A percentile compares a stretch with the other conserved stretches of the same genome.
Conservation (phyloP, 2,113 vertebrate genomes). For the Scartelaos histophorus region DNA sequence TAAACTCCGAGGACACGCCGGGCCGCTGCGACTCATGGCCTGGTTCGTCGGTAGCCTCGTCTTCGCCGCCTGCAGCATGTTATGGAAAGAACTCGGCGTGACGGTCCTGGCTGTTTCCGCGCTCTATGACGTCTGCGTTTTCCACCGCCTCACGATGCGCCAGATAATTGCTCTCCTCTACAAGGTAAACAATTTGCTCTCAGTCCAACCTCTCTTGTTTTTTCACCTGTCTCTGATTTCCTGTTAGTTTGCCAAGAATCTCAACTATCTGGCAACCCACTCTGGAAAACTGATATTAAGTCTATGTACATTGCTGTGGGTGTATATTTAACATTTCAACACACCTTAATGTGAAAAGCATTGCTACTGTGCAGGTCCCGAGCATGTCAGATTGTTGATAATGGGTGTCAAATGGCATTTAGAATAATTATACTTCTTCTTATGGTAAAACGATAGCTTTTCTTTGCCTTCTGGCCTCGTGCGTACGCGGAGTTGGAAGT, state of each 20-base stretch:
- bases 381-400: background rate
- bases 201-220: background rate
- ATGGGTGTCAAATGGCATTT: conserved; percentile 9
- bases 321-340: conserved; percentile 48
- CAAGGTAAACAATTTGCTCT: conserved; percentile 82
- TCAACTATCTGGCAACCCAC: conserved; percentile 10
- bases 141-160: conserved; percentile 85
- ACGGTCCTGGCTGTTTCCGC: conserved; percentile 93
- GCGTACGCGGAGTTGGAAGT: background rate
- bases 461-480: background rate
- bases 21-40: conserved; percentile 73
- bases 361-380: conserved; percentile 21
- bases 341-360: conserved; percentile 48
- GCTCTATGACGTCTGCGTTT: conserved; percentile 90
- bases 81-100: conserved; percentile 98
- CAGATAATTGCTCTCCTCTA: conserved; percentile 84
- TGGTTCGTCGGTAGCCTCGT: conserved; percentile 88
- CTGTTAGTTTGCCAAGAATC: background rate
- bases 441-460: background rate
- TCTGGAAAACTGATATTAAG: conserved; percentile 21
- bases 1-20: conserved; percentile 47
- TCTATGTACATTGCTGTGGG: conserved; percentile 8
- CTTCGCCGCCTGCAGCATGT: conserved; percentile 92
- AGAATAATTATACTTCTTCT: background rate
- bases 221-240: conserved; percentile 32